Conservation (phyloP, 2,888 invertebrate genomes). For the Synergus umbraculus region DNA sequence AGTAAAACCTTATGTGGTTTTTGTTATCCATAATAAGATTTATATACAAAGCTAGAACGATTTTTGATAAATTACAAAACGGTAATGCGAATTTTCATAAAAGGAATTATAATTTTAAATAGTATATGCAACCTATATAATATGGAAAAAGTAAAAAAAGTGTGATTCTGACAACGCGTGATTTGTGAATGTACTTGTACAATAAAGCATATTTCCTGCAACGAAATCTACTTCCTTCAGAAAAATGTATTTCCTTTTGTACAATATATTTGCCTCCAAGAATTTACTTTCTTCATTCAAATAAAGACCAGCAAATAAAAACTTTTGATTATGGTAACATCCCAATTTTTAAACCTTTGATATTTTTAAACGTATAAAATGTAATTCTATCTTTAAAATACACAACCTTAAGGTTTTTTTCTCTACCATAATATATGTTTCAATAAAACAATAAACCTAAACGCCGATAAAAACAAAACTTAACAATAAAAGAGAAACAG, state of each 20-base stretch:
- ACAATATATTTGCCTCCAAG: neutral
- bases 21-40: neutral
- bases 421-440: too few species aligned
- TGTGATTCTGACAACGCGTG: neutral
- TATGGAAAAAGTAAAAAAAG: neutral
- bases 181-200: neutral
- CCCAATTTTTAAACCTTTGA: too few species aligned
- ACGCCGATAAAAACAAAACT: too few species aligned
- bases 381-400: too few species aligned
- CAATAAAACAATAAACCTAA: too few species aligned
- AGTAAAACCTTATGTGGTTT: neutral
- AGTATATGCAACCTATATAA: neutral
- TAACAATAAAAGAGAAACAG: too few species aligned
- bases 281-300: neutral
- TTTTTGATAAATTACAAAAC: conserved; percentile 1
- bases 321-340: too few species aligned
- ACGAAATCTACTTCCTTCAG: neutral
- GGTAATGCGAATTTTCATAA: neutral
- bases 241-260: neutral
- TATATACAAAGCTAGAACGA: neutral
- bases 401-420: too few species aligned
- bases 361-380: too few species aligned
- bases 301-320: neutral
- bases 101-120: neutral
- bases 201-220: neutral